Evolutionary conservation across 2,797 vertebrate genomes (phyloP), one percentile per base, ranked within the genome.

Genomic region (Taeniopygia guttata): DNA sequence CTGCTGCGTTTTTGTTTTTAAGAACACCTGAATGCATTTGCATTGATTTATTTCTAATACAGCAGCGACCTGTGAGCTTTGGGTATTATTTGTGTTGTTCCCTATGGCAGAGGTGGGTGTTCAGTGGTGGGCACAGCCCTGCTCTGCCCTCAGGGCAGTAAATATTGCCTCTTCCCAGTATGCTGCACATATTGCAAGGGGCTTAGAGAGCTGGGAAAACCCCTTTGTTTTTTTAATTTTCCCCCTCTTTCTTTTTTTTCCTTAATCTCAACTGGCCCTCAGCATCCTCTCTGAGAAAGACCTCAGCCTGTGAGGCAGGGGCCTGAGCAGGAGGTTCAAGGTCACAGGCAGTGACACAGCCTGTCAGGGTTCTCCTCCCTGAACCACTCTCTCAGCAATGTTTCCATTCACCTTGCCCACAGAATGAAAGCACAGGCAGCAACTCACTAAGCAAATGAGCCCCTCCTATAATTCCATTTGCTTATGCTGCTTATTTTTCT

Each of bases 401-500:
- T 40, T 74, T 48, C 32, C 7, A 10, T 20, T 74, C 84, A 76
- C 89, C 82, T 86, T 80, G 82, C 36, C 11, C 69, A 18, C 3
- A 6, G 15, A 68, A 46, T 3, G 29, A 10, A 45, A 48, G 73
- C 8, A 40, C 30, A 11, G 84, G 67, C 76, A 84, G 84, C 36
- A 38, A 14, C 77, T 76, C 70, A 11, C 64, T 14, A 67, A 87
- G 68, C 78, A 74, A 76, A 90, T n/a, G 87, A 84, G 66, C 46
- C 77, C 81, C 73, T 84, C 91, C 77, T 87, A 27, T 58, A 75
- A 89, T 70, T 42, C 80, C 91, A 78, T 79, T 92, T 86, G 90
- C 87, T 91, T 79, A 77, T 13, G 1, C 51, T n/a, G 87, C 91
- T 92, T 66, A 51, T 95, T 94, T 92, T 92, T 60, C 80, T 81